A percentile compares a stretch with the other conserved stretches of the same genome.
phyloP scores from a whole-genome alignment of 2,113 vertebrate species.

The Carettochelys insculpta region DNA sequence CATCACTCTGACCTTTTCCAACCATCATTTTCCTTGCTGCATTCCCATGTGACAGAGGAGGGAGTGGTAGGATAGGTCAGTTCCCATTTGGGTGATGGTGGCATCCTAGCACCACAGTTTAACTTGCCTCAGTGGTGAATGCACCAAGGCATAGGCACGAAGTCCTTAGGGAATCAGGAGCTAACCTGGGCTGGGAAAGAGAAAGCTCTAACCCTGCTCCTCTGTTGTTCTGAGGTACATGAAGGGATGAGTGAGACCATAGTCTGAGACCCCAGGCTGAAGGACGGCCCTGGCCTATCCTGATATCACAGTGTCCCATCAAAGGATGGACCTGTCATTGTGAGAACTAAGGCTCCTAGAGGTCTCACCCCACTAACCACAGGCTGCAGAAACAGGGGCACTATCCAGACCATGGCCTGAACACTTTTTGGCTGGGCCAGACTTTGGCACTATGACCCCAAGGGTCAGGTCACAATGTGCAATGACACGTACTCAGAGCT shows the following conservation, averaged over 20 bases:
- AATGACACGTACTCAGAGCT: not conserved
- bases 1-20: not conserved
- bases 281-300: not conserved
- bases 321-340: not conserved
- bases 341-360: not conserved
- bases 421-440: not conserved
- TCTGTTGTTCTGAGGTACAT: not conserved
- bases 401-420: not conserved
- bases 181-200: not conserved
- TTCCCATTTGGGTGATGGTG: fast-evolving
- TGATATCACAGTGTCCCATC: not conserved
- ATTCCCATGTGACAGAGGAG: fast-evolving
- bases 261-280: not conserved
- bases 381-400: not conserved
- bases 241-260: fast-evolving
- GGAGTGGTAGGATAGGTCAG: not conserved
- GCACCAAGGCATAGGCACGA: fast-evolving
- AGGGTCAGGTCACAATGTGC: not conserved
- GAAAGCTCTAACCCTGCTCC: fast-evolving
- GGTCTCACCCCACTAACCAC: not conserved
- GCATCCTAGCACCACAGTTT: not conserved
- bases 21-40: not conserved
- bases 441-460: not conserved
- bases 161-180: not conserved
- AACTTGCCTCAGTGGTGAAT: fast-evolving